A percentile compares a stretch with the other conserved stretches of the same genome.
These are phyloP conservation scores for Brachionus sp. DNA, from an alignment of 1,140 invertebrate species.

Conservation along the genomic window DNA sequence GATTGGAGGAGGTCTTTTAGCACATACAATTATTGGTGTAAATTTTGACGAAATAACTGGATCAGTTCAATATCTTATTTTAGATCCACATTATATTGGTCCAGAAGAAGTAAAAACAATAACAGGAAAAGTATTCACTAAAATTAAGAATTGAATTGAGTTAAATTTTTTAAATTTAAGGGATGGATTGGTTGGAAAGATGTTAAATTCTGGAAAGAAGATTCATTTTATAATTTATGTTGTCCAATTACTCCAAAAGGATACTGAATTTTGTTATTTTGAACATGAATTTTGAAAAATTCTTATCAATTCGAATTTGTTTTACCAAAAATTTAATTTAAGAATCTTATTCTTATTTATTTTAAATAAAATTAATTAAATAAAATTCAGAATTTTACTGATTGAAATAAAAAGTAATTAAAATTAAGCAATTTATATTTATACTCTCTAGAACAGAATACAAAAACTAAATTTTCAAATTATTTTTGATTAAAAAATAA, in stretches of 20 bases:
- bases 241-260: slow-evolving; percentile 36
- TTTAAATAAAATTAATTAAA: no score
- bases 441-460: no score
- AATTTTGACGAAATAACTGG: slow-evolving; percentile 74
- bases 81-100: slow-evolving; percentile 97
- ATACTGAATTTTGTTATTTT: not conserved
- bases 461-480: no score
- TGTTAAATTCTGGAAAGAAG: slow-evolving; percentile 30
- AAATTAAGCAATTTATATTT: no score
- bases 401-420: no score
- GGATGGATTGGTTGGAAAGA: slow-evolving; percentile 37
- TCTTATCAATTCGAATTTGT: no score
- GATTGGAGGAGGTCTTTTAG: slow-evolving; percentile 95
- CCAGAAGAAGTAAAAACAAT: slow-evolving; percentile 62
- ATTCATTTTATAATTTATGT: slow-evolving; percentile 44
- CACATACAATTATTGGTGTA: slow-evolving; percentile 94
- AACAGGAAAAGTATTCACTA: slow-evolving; percentile 57
- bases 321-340: no score
- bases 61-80: slow-evolving; percentile 80
- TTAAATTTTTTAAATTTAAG: not conserved
- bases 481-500: no score
- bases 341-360: no score
- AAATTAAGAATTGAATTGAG: not conserved
- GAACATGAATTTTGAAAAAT: no score
- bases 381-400: no score